A percentile compares a stretch with the other conserved stretches of the same genome.
Conservation (phyloP, 2,888 invertebrate genomes). For the Hypsopygia costalis region DNA sequence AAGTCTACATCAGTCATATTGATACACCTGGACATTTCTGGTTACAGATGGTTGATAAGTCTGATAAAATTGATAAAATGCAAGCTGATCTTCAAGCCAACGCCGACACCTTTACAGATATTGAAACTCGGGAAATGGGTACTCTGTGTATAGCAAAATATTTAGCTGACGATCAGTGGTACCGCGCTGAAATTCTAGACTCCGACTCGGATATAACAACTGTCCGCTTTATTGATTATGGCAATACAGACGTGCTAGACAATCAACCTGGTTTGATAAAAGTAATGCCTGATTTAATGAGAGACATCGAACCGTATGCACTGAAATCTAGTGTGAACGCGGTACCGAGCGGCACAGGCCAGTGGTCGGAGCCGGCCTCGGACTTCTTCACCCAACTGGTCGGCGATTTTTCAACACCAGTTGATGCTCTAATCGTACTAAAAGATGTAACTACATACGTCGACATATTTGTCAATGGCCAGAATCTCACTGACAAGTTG, state of each 20-base stretch:
- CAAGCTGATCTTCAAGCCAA: conserved; percentile 84
- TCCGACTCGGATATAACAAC: conserved; percentile 87
- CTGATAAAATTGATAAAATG: conserved; percentile 77
- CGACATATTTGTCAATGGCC: conserved; percentile 81
- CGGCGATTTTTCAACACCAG: conserved; percentile 69
- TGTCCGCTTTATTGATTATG: conserved; percentile 88
- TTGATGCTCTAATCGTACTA: conserved; percentile 77
- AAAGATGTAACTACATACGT: conserved; percentile 83
- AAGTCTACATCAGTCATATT: conserved; percentile 84
- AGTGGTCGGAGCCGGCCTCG: conserved; percentile 84
- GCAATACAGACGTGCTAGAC: conserved; percentile 87
- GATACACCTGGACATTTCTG: conserved; percentile 89
- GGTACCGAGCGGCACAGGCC: conserved; percentile 81
- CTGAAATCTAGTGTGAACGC: conserved; percentile 85
- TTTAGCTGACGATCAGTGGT: conserved; percentile 93
- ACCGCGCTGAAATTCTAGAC: conserved; percentile 93
- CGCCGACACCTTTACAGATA: conserved; percentile 68
- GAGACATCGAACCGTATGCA: conserved; percentile 77
- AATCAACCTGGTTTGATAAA: conserved; percentile 82
- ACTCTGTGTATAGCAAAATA: conserved; percentile 89
- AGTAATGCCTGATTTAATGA: conserved; percentile 80
- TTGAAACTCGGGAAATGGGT: conserved; percentile 81
- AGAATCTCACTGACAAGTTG: conserved; percentile 82
- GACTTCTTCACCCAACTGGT: conserved; percentile 75
- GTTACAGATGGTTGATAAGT: conserved; percentile 82